Evolutionary conservation across 2,797 vertebrate species (phyloP).

Genomic region (Sciurus vulgaris): DNA sequence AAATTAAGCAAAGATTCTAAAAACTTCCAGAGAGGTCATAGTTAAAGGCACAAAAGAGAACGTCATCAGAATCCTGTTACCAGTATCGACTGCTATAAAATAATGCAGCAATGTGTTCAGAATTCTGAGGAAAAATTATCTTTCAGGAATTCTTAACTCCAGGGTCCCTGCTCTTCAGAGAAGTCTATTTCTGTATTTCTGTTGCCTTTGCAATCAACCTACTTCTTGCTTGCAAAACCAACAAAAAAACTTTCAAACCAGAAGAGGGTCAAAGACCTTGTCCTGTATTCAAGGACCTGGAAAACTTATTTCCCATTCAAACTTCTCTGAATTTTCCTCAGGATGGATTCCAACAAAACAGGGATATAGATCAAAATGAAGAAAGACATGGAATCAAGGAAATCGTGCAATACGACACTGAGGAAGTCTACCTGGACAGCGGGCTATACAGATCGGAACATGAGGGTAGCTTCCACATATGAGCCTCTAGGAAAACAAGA

Average conservation of each 20-base stretch:
- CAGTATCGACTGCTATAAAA: neutral
- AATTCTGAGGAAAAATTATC: neutral
- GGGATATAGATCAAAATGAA: neutral
- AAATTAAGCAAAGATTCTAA: neutral
- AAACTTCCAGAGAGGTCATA: neutral
- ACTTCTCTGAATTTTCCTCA: slow-evolving; percentile 4
- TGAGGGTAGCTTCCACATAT: neutral
- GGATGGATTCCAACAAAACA: neutral
- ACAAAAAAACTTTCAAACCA: neutral
- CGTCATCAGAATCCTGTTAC: neutral
- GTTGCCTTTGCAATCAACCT: too few species aligned
- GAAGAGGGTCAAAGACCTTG: neutral
- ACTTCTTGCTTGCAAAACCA: too few species aligned
- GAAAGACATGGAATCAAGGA: neutral
- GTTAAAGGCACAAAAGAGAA: neutral
- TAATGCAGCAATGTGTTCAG: neutral
- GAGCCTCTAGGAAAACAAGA: neutral
- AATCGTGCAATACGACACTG: neutral
- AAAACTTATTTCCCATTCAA: slow-evolving; percentile 15
- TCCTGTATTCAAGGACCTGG: neutral
- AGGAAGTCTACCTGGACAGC: neutral
- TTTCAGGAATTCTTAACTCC: neutral
- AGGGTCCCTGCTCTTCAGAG: too few species aligned
- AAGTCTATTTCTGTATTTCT: too few species aligned
- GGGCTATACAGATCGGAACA: neutral